phyloP scores from a whole-genome alignment of 2,888 invertebrate species.

The Athalia circularis region DNA sequence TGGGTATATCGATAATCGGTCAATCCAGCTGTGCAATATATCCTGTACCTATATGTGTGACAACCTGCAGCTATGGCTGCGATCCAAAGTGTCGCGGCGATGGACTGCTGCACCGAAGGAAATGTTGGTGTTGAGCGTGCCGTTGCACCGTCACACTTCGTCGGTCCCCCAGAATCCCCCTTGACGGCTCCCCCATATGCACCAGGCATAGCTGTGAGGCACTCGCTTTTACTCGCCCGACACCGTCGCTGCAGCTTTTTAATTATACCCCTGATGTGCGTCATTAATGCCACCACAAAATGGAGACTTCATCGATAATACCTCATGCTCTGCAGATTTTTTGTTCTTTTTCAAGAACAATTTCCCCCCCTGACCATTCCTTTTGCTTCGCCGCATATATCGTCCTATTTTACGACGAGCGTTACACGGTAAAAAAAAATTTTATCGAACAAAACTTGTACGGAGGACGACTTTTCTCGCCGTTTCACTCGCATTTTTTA shows the following conservation, averaged over 20 bases:
- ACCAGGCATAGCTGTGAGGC: slow-evolving; percentile 11
- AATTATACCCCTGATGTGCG: slow-evolving; percentile 50
- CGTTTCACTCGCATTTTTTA: too few relatives aligned
- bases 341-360: too few relatives aligned
- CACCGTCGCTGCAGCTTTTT: slow-evolving; percentile 50
- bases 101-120: not conserved
- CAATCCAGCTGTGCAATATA: not conserved
- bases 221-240: slow-evolving; percentile 22
- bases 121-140: slow-evolving; percentile 50
- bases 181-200: too few relatives aligned
- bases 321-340: too few relatives aligned
- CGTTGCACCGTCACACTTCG: slow-evolving; percentile 51
- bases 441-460: too few relatives aligned
- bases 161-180: slow-evolving; percentile 37
- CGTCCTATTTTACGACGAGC: too few relatives aligned
- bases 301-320: slow-evolving; percentile 48
- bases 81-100: slow-evolving; percentile 6
- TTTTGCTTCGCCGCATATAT: too few relatives aligned
- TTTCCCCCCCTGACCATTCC: too few relatives aligned
- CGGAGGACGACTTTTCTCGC: too few relatives aligned
- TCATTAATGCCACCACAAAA: slow-evolving; percentile 50
- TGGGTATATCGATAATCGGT: too few relatives aligned
- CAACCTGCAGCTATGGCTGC: not conserved
- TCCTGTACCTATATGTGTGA: not conserved
- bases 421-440: too few relatives aligned